Base-by-base conservation (phyloP, 2,888 invertebrate genomes). In the Rotaria macrura region DNA sequence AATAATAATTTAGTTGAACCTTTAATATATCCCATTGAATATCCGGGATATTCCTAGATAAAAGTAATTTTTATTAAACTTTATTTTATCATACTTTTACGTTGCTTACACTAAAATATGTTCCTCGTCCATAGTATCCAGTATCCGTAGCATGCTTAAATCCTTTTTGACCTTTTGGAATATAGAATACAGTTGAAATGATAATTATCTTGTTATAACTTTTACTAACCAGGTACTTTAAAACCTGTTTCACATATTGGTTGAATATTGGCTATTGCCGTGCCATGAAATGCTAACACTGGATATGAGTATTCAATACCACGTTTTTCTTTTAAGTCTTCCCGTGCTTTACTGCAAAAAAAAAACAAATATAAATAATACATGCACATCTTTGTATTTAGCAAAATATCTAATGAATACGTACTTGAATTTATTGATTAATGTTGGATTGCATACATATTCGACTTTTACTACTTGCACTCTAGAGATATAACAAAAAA, bases 211-310 rank as follows among this genome's bases (percentile, higher is more conserved):
- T 40, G 38, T 52, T n/a, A n/a, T n/a, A 3, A 34, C 5, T 72
- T 7, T 25, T 55, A 72, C 55, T 34, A 55, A 72, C 84, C 57
- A 20, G 52, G 47, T 38, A 57, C 43, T 79, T 23, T 79, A n/a
- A 85, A 85, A 12, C 85, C 85, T 29, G 85, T 87, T 86, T 89
- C 88, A 87, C 89, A 89, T 34, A 89, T 89, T 3, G 87, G 88
- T 40, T 86, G 87, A 84, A 89, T 89, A 84, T 88, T 89, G 25
- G 87, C 86, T 65, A 88, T 87, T 49, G 87, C 83, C 1, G 89
- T 89, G 12, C 89, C 89, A 88, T 89, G 89, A 84, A 89, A 89
- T 6, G 88, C 89, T 34, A 89, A 87, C 12, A 89, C 88, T 14
- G 89, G 89, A 72, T 88, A 88, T 1, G 89, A 89, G 84, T 87